Evolutionary conservation across 2,113 vertebrate species (phyloP).

Genomic region (Morone saxatilis): DNA sequence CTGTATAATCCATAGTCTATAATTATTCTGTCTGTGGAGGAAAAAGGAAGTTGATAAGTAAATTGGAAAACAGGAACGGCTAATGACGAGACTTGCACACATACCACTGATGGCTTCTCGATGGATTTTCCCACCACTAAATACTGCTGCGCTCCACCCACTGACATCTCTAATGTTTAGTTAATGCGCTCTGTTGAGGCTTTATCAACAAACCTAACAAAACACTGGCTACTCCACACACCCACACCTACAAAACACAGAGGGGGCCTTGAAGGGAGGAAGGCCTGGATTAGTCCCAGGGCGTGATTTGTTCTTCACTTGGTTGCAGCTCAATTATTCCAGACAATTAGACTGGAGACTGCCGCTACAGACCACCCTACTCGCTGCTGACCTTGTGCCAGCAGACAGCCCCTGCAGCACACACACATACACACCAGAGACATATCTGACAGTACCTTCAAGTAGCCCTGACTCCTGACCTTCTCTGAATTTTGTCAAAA

Average conservation of each 20-base stretch:
- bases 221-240: conserved; percentile 42
- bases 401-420: conserved; percentile 45
- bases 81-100: conserved; percentile 5
- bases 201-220: conserved; percentile 65
- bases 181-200: conserved; percentile 47
- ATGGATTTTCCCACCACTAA: conserved; percentile 60
- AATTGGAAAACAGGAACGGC: conserved; percentile 1
- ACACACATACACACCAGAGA: conserved; percentile 29
- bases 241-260: conserved; percentile 52
- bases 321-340: conserved; percentile 82
- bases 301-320: conserved; percentile 78
- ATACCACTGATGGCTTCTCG: background rate
- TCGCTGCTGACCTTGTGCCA: conserved; percentile 73
- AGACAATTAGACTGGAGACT: conserved; percentile 81
- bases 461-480: conserved; percentile 60
- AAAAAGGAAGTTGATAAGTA: conserved; percentile 30
- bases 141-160: conserved; percentile 31
- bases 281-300: conserved; percentile 77
- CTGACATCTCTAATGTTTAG: conserved; percentile 41
- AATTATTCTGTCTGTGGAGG: conserved; percentile 25
- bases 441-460: conserved; percentile 32
- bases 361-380: conserved; percentile 76
- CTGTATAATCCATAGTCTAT: background rate
- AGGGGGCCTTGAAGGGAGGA: conserved; percentile 65
- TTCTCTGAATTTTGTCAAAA: conserved; percentile 30